Conservation (phyloP, 2,888 invertebrate genomes). For the Frankliniella intonsa region DNA sequence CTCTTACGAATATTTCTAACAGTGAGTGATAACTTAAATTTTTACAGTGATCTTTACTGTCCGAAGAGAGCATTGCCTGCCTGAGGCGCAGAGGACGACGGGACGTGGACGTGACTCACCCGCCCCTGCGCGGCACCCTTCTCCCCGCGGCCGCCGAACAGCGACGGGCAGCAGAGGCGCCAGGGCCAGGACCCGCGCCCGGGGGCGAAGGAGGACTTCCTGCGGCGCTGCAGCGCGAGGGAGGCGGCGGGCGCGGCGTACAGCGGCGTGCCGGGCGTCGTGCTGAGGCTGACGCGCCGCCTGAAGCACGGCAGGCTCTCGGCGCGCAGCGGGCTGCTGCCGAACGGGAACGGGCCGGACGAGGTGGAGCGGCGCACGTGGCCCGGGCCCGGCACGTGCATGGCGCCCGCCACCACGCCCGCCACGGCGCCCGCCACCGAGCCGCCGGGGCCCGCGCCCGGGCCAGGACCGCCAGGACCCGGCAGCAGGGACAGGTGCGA, state of each 20-base stretch:
- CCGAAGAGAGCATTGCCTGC: too few species aligned
- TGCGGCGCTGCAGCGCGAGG: neutral
- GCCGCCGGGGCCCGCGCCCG: neutral
- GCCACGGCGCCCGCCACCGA: neutral
- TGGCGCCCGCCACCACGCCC: neutral
- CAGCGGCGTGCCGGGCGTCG: neutral
- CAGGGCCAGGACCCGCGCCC: neutral
- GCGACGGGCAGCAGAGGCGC: neutral
- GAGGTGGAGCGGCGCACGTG: neutral
- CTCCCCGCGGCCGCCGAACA: neutral
- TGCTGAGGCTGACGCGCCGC: conserved; percentile 9
- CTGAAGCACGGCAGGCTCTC: conserved; percentile 11
- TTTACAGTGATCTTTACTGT: too few species aligned
- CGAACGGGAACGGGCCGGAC: neutral
- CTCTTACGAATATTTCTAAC: too few species aligned
- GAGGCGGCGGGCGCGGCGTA: neutral
- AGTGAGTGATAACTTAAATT: too few species aligned
- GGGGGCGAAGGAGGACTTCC: neutral
- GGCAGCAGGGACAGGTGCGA: neutral
- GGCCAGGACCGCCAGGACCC: neutral
- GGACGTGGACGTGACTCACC: neutral
- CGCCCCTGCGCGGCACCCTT: neutral
- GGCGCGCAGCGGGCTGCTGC: neutral
- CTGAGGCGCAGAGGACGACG: too few species aligned
- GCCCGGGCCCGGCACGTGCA: neutral